A percentile compares a stretch with the other conserved stretches of the same genome.
Conservation (phyloP, 2,888 invertebrate genomes). For the Galeruca laticollis region DNA sequence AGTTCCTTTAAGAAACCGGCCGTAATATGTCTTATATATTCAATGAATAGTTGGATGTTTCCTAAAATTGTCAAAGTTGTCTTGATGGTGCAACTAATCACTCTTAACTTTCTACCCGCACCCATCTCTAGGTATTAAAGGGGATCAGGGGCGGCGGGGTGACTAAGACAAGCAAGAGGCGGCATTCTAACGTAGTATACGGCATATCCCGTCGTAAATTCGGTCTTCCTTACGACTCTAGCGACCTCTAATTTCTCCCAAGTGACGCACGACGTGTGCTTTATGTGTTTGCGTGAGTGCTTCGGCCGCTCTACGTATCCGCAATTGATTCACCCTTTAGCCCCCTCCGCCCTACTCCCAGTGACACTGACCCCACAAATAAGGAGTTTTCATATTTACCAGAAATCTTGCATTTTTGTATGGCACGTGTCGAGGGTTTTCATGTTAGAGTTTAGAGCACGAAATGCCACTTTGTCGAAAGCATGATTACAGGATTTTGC, state of each 20-base stretch:
- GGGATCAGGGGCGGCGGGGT: slow-evolving; percentile 18
- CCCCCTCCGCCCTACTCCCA: slow-evolving; percentile 34
- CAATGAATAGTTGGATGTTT: neutral
- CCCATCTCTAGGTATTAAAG: slow-evolving; percentile 13
- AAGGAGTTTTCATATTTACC: slow-evolving; percentile 15
- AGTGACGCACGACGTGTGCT: slow-evolving; percentile 66
- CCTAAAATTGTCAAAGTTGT: neutral
- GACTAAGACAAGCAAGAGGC: slow-evolving; percentile 52
- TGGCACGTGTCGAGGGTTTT: slow-evolving; percentile 1
- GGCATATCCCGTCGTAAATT: slow-evolving; percentile 64
- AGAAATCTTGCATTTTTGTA: slow-evolving; percentile 10
- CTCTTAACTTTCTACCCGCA: neutral
- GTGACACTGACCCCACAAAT: slow-evolving; percentile 27
- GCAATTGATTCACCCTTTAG: slow-evolving; percentile 63
- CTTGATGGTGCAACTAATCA: neutral
- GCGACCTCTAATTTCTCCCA: slow-evolving; percentile 66
- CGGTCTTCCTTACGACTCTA: slow-evolving; percentile 64
- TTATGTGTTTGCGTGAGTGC: slow-evolving; percentile 66
- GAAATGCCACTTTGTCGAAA: slow-evolving; percentile 14
- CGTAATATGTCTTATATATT: too few species aligned
- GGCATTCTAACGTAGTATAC: slow-evolving; percentile 62
- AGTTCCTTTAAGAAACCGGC: too few species aligned
- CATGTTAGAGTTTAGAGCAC: slow-evolving; percentile 12
- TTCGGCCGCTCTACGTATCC: slow-evolving; percentile 58
- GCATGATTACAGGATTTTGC: slow-evolving; percentile 8